Evolutionary conservation across 2,113 vertebrate species (phyloP), one percentile per base, ranked within the genome.

Genomic region (Chaetodon trifascialis): DNA sequence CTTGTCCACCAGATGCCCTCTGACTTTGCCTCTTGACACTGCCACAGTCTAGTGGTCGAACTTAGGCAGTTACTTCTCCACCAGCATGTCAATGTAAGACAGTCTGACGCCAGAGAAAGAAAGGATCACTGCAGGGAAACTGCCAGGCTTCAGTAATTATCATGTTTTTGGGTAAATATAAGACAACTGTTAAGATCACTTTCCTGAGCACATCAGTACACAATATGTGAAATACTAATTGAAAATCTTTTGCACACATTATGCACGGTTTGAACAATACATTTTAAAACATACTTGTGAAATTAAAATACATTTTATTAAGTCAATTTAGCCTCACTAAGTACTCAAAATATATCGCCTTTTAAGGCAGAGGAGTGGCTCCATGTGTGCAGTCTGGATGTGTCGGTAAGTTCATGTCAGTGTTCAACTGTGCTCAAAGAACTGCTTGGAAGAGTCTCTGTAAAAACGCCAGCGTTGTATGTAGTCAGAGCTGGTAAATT

Each of bases 401-500:
- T 81, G 19, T n/a, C 40, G 46, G 25, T 66, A 40, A 46, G 30
- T 70, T 47, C 14, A 36, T 63, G 44, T 44, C 34, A 21, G 10
- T 19, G 51, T 12, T 49, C 62, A 74, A 23, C 19, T 9, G 51
- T 23, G 38, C 58, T 82, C 23, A 47, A 52, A 44, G 34, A 69
- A 25, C 8, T 14, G 44, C 67, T 74, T 64, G 82, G 64, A 56
- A 78, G 58, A 16, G 17, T 75, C 34, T 69, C 15, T 69, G 12
- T 73, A 68, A 79, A 68, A 79, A 85, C 49, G 71, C 25, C 46
- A 63, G 2, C 11, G 2, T 36, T 40, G 17, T 63, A 49, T 64
- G 56, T 79, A 73, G 82, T 83, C 75, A 81, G 62, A 83, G 63
- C 54, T 54, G 40, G 44, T 60, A 66, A 75, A 86, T 84, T 84